These are phyloP conservation scores for Lasioglossum pauxillum DNA, from an alignment of 2,888 invertebrate genomes.

Conservation along the genomic window DNA sequence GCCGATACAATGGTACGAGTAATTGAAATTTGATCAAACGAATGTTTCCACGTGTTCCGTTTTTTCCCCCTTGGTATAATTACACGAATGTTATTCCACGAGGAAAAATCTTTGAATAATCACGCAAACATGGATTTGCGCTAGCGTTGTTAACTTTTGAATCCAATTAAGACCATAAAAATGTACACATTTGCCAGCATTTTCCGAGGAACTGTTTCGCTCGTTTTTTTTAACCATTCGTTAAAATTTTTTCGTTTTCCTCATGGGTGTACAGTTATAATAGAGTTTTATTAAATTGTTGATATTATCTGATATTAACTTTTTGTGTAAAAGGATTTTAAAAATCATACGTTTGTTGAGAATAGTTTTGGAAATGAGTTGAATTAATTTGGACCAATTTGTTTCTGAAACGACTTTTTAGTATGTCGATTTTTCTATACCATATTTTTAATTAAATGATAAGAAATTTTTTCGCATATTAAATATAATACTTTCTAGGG, in stretches of 20 bases:
- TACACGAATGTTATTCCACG: neutral
- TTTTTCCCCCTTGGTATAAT: neutral
- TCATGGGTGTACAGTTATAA: neutral
- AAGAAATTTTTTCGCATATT: no score
- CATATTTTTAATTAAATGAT: no score
- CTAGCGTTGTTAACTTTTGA: neutral
- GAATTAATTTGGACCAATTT: neutral
- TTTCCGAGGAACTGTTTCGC: neutral
- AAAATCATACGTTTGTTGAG: neutral
- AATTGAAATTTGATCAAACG: constrained; percentile 31
- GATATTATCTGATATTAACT: no score
- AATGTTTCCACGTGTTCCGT: neutral
- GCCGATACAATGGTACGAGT: constrained; percentile 40
- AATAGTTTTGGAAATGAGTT: neutral
- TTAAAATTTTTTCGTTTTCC: neutral
- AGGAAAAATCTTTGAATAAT: neutral
- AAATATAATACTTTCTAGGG: no score
- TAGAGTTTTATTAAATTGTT: neutral
- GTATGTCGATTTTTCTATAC: no score
- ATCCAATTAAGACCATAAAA: neutral
- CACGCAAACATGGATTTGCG: neutral
- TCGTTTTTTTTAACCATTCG: neutral
- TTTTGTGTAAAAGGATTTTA: neutral
- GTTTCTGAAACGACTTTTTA: neutral
- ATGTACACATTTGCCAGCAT: neutral